Conservation (phyloP, 2,888 invertebrate genomes). For the Torymus aiolomorphi region DNA sequence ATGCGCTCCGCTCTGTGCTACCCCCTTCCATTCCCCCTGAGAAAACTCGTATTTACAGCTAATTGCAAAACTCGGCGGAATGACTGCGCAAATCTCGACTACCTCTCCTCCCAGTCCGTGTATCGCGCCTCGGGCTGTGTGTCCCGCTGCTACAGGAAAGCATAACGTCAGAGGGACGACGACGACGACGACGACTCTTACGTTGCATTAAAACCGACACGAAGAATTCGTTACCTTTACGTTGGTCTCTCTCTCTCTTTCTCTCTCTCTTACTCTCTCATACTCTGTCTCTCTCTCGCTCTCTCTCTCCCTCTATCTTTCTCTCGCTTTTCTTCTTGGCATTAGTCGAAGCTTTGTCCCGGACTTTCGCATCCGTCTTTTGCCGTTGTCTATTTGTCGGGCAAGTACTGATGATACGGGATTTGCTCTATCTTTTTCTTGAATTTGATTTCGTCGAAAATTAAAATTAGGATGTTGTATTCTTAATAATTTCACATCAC, state of each 20-base stretch:
- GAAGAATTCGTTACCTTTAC: background rate
- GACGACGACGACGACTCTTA: background rate
- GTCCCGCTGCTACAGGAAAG: no score
- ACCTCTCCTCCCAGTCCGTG: background rate
- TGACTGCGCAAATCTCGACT: conserved; percentile 28
- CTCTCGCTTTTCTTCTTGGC: conserved; percentile 8
- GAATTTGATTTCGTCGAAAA: no score
- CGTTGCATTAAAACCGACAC: conserved; percentile 31
- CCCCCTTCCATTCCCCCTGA: background rate
- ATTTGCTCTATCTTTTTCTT: no score
- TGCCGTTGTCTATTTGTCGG: no score
- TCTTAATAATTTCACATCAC: no score
- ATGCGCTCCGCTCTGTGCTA: no score
- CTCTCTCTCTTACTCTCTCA: no score
- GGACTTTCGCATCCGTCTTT: background rate
- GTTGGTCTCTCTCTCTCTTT: background rate
- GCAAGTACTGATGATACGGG: no score
- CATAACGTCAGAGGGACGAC: no score
- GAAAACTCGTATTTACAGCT: conserved; percentile 47
- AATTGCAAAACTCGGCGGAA: conserved; percentile 48
- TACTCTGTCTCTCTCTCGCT: no score
- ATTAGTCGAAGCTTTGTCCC: conserved; percentile 39
- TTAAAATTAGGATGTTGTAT: no score
- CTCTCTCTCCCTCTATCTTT: no score
- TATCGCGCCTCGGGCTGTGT: background rate